Evolutionary conservation across 2,797 vertebrate species (phyloP), one percentile per base, ranked within the genome.

Genomic region (Spea hammondii): DNA sequence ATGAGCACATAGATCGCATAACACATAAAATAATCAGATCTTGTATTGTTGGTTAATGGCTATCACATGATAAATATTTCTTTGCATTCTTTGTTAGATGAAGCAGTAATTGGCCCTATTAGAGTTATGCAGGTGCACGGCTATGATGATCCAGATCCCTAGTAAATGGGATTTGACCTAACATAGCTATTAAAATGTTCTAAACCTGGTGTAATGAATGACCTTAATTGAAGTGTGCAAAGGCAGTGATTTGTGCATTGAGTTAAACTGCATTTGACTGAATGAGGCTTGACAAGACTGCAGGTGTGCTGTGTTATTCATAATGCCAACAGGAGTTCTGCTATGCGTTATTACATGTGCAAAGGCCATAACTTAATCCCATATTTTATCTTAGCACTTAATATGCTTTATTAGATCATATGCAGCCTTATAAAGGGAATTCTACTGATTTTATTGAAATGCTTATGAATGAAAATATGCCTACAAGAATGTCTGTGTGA

Each of bases 231-330:
- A 62, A 62, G 71, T 49, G 47, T 59, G 57, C 14, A 46, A 60
- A 73, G 71, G 54, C 59, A 73, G 46, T 73, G 71, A 62, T 73
- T 73, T 62, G 57, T 60, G 57, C 32, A 73, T 73, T 73, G 46
- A 73, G 10, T 73, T 17, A 47, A 72, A 17, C 55, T 60, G n/a
- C 57, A 73, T 73, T 60, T 60, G 46, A 62, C 32, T 60, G 59
- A 73, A 73, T 73, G 12, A 73, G 57, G 59, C 45, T 62, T 73
- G 71, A 48, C 55, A 73, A 62, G 57, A n/a, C n/a, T 62, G 71
- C 71, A 73, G 71, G 71, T 73, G 71, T 47, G 71, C 44, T 49
- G 12, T 46, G 55, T 46, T 73, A 8, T 62, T 62, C 46, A 49
- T 62, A 48, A 14, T 62, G 71, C 59, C n/a, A 45, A 44, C 51